Evolutionary conservation across 2,797 vertebrate species (phyloP), one percentile per base, ranked within the genome.

Genomic region (Alcedo quadribrachys): DNA sequence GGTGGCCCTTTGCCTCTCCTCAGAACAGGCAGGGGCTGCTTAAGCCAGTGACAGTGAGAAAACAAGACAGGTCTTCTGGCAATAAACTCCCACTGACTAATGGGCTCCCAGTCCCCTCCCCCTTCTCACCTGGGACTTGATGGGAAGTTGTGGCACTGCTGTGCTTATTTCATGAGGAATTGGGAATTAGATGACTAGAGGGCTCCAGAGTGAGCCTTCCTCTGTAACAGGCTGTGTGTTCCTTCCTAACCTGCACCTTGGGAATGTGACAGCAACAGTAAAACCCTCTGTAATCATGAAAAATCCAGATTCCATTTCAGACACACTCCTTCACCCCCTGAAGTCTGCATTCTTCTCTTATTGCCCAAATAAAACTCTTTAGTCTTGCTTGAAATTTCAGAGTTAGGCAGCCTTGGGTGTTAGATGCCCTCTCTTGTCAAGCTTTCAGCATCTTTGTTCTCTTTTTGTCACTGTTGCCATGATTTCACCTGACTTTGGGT

Each of bases 1-100:
- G 71, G 66, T 88, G 68, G 43, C 57, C 48, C 75, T 88, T 62
- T 22, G 45, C 63, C 40, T 75, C 73, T 73, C 68, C 81, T 75
- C 5, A 1, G 21, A 14, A 1, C 22, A 28, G 43, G n/a, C 30
- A 16, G 35, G 67, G 60, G 12, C 27, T 53, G 51, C 70, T 81
- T 18, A 4, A 81, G 27, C 13, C n/a, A 53, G 51, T 25, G 76
- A 40, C 30, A 63, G 27, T 37, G 61, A 15, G 8, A 21, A 61
- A 27, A 8, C 4, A 21, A 69, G 86, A 25, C 60, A 78, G 5
- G 6, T 8, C 45, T 35, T 57, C 14, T 54, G 46, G 61, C 82
- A 15, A 4, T 25, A 2, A 22, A 1, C 12, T 42, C 24, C 32
- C 32, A 0, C 33, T 15, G 81, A 74, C 28, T 48, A 8, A 70